Evolutionary conservation across 1,140 invertebrate genomes (phyloP).

Genomic region (Eumaeus atala): DNA sequence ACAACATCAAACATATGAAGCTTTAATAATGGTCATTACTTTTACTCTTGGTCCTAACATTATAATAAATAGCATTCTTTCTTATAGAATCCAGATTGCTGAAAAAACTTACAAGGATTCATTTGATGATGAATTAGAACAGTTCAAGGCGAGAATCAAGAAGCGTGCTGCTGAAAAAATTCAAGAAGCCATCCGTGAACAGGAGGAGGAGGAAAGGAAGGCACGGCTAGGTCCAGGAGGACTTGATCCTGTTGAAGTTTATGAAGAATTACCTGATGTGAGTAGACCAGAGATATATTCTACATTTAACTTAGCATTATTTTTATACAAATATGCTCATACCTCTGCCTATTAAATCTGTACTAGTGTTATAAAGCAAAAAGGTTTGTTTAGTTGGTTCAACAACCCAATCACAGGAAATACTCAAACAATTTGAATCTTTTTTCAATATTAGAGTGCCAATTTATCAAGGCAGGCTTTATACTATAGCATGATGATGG

Average conservation of each 20-base stretch:
- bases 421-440: too few species aligned
- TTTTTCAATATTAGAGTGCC: too few species aligned
- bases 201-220: slow-evolving; percentile 91
- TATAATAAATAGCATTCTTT: background rate
- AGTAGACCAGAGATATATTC: slow-evolving; percentile 25
- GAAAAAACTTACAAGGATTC: slow-evolving; percentile 94
- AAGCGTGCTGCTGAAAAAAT: slow-evolving; percentile 92
- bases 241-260: slow-evolving; percentile 97
- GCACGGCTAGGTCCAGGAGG: slow-evolving; percentile 96
- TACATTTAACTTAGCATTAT: background rate
- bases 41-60: too few species aligned
- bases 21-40: too few species aligned
- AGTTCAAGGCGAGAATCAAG: slow-evolving; percentile 92
- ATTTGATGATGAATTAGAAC: slow-evolving; percentile 94
- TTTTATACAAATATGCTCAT: too few species aligned
- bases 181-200: slow-evolving; percentile 86
- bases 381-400: too few species aligned
- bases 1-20: too few species aligned
- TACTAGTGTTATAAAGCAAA: too few species aligned
- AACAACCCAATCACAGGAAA: too few species aligned
- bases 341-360: too few species aligned
- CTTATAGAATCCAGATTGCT: slow-evolving; percentile 88
- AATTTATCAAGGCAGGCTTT: too few species aligned
- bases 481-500: too few species aligned
- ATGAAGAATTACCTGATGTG: slow-evolving; percentile 94